Conservation (phyloP, 2,888 invertebrate genomes). For the Vannuccia rotundouncinata region DNA sequence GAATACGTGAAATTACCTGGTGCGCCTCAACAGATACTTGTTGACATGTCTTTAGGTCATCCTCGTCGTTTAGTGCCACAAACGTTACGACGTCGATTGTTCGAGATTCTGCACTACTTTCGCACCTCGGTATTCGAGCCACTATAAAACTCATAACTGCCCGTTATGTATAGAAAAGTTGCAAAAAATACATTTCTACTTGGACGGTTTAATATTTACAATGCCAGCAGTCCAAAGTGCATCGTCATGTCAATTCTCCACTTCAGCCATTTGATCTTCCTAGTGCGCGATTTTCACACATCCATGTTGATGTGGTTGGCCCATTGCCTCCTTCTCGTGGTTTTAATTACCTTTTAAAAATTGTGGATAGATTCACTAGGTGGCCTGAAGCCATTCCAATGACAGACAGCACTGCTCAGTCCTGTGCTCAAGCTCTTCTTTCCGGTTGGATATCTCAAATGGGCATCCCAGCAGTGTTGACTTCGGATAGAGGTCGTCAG, state of each 20-base stretch:
- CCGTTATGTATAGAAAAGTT: slow-evolving; percentile 20
- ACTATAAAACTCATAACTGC: slow-evolving; percentile 33
- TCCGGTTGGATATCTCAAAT: slow-evolving; percentile 53
- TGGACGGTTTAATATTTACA: slow-evolving; percentile 45
- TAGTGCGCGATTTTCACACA: slow-evolving; percentile 49
- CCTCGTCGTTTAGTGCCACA: slow-evolving; percentile 39
- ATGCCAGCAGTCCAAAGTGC: slow-evolving; percentile 50
- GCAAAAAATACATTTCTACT: slow-evolving; percentile 43
- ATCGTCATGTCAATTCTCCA: slow-evolving; percentile 44
- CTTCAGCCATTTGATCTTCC: slow-evolving; percentile 33
- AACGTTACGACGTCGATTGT: slow-evolving; percentile 3
- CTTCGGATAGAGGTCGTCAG: slow-evolving; percentile 43
- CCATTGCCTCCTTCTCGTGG: slow-evolving; percentile 47
- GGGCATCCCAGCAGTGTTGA: slow-evolving; percentile 44
- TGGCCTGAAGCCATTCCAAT: slow-evolving; percentile 40
- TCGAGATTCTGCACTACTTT: slow-evolving; percentile 21
- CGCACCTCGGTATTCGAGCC: slow-evolving; percentile 30
- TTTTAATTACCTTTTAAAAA: slow-evolving; percentile 44
- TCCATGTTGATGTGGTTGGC: slow-evolving; percentile 57
- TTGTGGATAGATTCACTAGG: slow-evolving; percentile 45
- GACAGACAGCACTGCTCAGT: slow-evolving; percentile 42
- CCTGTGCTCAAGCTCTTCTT: slow-evolving; percentile 49
- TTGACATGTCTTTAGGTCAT: slow-evolving; percentile 35
- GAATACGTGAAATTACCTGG: neutral
- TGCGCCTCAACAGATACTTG: neutral